Evolutionary conservation across 2,888 invertebrate species (phyloP).

Genomic region (Prenolepis imparis): DNA sequence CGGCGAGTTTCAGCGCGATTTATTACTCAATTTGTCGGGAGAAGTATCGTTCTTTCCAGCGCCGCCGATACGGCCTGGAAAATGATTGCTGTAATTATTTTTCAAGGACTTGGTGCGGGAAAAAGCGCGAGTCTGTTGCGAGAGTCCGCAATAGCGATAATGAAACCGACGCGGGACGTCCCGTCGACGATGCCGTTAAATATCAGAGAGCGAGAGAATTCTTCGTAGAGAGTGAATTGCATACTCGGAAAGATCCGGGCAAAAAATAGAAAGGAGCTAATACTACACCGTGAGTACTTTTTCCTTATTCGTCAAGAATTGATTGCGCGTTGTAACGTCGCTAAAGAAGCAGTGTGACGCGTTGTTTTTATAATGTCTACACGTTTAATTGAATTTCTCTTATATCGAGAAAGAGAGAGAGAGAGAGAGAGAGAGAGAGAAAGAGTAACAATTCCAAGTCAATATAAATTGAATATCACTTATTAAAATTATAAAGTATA

Average conservation of each 20-base stretch:
- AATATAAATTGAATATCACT: conserved; percentile 2
- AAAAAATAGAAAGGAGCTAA: conserved; percentile 18
- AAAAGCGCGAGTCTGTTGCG: conserved; percentile 34
- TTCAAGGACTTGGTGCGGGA: conserved; percentile 66
- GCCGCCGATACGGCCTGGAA: conserved; percentile 69
- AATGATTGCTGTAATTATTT: conserved; percentile 72
- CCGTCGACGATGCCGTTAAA: conserved; percentile 46
- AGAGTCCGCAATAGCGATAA: conserved; percentile 44
- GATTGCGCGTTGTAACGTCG: conserved; percentile 41
- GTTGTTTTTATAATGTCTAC: conserved; percentile 22
- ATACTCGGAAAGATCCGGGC: background rate
- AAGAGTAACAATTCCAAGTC: background rate
- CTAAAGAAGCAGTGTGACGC: background rate
- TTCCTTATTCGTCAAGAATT: conserved; percentile 45
- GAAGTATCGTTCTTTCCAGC: conserved; percentile 55
- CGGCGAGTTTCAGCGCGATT: conserved; percentile 60
- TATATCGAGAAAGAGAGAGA: background rate
- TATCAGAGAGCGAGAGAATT: conserved; percentile 49
- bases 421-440: background rate
- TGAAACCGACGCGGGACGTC: conserved; percentile 59
- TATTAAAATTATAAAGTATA: background rate
- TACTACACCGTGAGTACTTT: conserved; percentile 15
- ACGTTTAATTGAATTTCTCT: conserved; percentile 43
- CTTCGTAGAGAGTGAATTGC: conserved; percentile 34
- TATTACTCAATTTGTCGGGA: conserved; percentile 72